A percentile compares a stretch with the other conserved stretches of the same genome.
phyloP scores from a whole-genome alignment of 2,797 vertebrate genomes.

The Neolamprologus multifasciatus region DNA sequence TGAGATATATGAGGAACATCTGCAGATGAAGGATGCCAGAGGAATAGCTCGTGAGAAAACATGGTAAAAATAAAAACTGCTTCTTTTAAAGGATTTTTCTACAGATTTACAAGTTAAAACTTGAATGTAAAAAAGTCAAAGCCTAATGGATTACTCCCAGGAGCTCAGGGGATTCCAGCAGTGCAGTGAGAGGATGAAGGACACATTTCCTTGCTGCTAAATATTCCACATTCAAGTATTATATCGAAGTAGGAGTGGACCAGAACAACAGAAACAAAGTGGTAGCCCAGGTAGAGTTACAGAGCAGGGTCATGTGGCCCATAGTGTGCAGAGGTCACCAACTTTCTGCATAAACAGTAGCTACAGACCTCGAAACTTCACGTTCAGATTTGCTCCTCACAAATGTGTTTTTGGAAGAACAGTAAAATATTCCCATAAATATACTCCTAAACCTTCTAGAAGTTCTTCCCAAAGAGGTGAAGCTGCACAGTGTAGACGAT shows the following conservation, averaged over 20 bases:
- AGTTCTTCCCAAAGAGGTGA: background rate
- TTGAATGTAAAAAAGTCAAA: rapidly evolving
- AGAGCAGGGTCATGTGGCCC: background rate
- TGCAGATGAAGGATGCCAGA: constrained; percentile 8
- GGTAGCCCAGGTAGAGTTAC: rapidly evolving
- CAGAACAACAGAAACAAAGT: background rate
- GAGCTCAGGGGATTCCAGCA: background rate
- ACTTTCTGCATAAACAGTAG: background rate
- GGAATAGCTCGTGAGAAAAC: background rate
- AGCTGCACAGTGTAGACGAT: background rate
- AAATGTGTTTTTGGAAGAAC: background rate
- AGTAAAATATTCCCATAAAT: background rate
- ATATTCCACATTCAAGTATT: background rate
- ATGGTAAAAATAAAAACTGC: background rate
- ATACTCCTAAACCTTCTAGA: background rate
- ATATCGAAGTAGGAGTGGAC: background rate
- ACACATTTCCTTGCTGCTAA: background rate
- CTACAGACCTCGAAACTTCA: rapidly evolving
- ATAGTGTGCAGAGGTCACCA: background rate
- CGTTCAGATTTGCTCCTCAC: background rate
- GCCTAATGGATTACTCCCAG: rapidly evolving
- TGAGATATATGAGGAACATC: constrained; percentile 70
- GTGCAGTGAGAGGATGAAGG: background rate
- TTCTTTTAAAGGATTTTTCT: no score
- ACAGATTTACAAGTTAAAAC: background rate